These are phyloP conservation scores for Onychostruthus taczanowskii DNA, from an alignment of 2,113 vertebrate genomes.

Conservation along the genomic window DNA sequence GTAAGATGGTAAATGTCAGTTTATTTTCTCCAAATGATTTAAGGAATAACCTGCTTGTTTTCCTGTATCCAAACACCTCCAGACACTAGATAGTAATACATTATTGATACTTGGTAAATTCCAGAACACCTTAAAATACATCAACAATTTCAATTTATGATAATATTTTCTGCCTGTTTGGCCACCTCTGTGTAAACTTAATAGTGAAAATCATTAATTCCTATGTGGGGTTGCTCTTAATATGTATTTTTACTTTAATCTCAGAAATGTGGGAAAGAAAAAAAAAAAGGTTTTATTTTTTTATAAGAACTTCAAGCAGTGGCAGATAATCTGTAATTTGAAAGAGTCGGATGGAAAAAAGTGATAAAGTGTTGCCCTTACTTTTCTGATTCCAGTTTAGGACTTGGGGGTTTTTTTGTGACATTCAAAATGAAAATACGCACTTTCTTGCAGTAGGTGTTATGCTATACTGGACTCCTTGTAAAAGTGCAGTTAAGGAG, in stretches of 20 bases:
- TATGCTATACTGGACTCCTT: not conserved
- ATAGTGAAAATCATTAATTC: not conserved
- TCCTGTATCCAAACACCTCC: not conserved
- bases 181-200: not conserved
- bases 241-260: not conserved
- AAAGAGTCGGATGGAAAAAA: not conserved
- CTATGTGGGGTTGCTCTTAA: accelerated
- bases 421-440: not conserved
- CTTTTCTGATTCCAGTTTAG: not conserved
- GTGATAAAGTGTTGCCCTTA: not conserved
- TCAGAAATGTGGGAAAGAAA: not conserved
- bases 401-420: not conserved
- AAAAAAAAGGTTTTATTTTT: not conserved
- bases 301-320: not conserved
- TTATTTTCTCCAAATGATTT: not conserved
- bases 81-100: not conserved
- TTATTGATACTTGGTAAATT: not conserved
- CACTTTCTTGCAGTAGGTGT: not conserved
- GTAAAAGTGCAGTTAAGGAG: not conserved
- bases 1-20: not conserved
- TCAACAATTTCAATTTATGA: not conserved
- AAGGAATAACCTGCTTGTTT: not conserved
- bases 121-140: not conserved
- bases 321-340: not conserved
- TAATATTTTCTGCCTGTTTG: not conserved